Conservation (phyloP, 2,113 vertebrate genomes). For the Saccopteryx leptura region DNA sequence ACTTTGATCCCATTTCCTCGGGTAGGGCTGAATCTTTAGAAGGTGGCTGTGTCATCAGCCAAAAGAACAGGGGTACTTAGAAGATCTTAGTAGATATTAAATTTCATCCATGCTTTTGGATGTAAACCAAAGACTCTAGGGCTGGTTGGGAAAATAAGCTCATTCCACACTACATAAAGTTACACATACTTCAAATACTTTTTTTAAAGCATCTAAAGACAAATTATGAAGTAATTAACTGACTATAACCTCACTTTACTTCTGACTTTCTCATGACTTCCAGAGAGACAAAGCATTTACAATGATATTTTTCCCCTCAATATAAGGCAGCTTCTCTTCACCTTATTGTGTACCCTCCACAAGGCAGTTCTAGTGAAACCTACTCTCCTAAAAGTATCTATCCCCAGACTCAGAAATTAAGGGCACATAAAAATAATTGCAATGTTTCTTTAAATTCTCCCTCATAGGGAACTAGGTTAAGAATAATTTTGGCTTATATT, state of each 20-base stretch:
- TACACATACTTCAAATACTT: not conserved
- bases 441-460: not conserved
- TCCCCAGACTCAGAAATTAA: not conserved
- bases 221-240: slow-evolving; percentile 12
- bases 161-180: not conserved
- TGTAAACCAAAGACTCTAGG: not conserved
- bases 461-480: not conserved
- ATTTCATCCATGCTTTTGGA: not conserved
- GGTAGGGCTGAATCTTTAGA: not conserved
- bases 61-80: not conserved
- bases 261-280: slow-evolving; percentile 38
- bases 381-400: not conserved
- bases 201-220: not conserved
- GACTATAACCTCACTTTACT: not conserved
- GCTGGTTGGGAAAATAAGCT: not conserved
- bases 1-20: not conserved
- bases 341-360: not conserved
- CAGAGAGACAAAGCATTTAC: not conserved
- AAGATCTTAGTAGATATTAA: not conserved
- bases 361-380: not conserved
- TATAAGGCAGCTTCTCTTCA: not conserved
- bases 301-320: not conserved
- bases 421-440: not conserved
- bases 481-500: not conserved
- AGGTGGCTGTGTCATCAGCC: not conserved